A percentile compares a stretch with the other conserved stretches of the same genome.
Evolutionary conservation across 2,797 vertebrate species (phyloP).

Genomic region (Crypturellus tataupa): DNA sequence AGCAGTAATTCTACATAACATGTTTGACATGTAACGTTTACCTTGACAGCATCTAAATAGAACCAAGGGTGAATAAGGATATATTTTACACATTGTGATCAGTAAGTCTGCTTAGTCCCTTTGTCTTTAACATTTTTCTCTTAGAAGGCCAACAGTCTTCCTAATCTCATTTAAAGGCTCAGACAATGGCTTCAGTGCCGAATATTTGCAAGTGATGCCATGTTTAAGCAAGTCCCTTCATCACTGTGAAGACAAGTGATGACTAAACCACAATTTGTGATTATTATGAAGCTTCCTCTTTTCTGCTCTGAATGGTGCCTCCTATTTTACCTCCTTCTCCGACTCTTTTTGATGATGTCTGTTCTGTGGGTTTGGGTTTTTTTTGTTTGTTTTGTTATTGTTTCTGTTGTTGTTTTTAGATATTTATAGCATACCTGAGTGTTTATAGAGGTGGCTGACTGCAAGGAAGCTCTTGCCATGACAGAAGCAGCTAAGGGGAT

Average conservation of each 20-base stretch:
- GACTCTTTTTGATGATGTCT: slow-evolving; percentile 31
- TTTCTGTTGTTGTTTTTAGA: background rate
- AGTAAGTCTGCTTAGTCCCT: background rate
- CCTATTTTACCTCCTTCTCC: slow-evolving; percentile 32
- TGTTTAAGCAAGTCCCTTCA: slow-evolving; percentile 18
- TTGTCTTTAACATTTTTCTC: background rate
- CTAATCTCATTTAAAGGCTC: slow-evolving; percentile 1
- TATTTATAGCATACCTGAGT: slow-evolving; percentile 29
- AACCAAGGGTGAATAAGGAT: background rate
- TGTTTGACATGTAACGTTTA: background rate
- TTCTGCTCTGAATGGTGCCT: slow-evolving; percentile 33
- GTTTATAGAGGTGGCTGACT: background rate
- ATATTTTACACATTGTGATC: background rate
- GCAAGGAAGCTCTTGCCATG: slow-evolving; percentile 14
- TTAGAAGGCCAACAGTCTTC: background rate
- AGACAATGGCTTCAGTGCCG: slow-evolving; percentile 23
- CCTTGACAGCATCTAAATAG: background rate
- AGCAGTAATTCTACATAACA: background rate
- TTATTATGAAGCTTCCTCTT: slow-evolving; percentile 32
- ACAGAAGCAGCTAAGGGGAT: background rate
- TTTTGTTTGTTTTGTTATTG: too few relatives aligned
- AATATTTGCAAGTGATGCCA: slow-evolving; percentile 28
- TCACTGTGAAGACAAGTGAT: slow-evolving; percentile 14
- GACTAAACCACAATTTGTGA: slow-evolving; percentile 60
- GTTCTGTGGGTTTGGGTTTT: background rate